Base-by-base conservation (phyloP, 2,888 invertebrate species). In the Mythimna vitellina region DNA sequence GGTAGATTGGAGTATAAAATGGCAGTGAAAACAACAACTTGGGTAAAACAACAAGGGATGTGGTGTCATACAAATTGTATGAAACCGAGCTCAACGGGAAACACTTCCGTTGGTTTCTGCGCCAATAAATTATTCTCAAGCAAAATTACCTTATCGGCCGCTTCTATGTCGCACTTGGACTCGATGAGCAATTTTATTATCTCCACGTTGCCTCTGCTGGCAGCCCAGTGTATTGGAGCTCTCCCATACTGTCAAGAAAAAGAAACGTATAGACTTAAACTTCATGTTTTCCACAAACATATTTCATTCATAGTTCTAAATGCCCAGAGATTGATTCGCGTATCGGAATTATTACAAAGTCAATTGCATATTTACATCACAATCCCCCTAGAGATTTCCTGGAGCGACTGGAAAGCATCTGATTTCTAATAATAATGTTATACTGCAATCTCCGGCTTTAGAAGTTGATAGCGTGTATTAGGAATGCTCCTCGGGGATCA, bases 181-280 rank as follows among this genome's bases (percentile, higher is more conserved):
- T 97, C 96, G 71, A 98, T 97, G 73, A 98, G 96, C 95, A 97
- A 96, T 83, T 97, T 97, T 92, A 98, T 97, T 70, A 98, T 97
- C 83, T 98, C 97, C 29, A 97, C 97, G 89, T 97, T 97, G 57
- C 98, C 98, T 73, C 97, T 93, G 65, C 97, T 97, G 0, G 98
- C 97, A 17, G 98, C 98, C 98, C 97, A 97, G 90, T 98, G 98
- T 81, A 98, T 97, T 17, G 98, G 98, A 12, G 97, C 97, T 71
- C 98, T 93, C 29, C 97, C 97, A 90, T 97, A 98, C 98, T 98
- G 93, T 0, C 90, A 91, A 78, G 73, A 86, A 78, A n/a, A 54
- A 46, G 0, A 17, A 46, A 54, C 8, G 1, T 49, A 38, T 49
- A 20, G 46, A 17, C 6, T 46, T 7, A 20, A 46, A 46, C 17